Percentiles rank a stretch among this genome's conserved stretches.
Evolutionary conservation across 2,797 vertebrate genomes (phyloP).

Genomic region (Sebastes iracundus): DNA sequence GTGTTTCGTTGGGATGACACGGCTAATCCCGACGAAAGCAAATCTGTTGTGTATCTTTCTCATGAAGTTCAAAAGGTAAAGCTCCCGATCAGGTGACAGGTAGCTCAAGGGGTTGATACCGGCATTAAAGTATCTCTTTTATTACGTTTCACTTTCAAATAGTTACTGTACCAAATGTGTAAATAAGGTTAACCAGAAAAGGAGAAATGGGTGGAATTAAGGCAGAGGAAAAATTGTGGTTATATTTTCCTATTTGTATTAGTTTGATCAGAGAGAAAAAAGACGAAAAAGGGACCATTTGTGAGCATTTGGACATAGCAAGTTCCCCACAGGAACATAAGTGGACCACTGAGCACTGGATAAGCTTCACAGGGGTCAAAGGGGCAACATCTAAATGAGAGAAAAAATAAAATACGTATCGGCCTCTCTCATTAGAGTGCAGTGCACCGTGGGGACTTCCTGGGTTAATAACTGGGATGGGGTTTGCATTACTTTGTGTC

Average conservation of each 20-base stretch:
- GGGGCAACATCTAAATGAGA: conserved; percentile 72
- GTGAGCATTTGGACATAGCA: background rate
- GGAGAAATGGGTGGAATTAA: background rate
- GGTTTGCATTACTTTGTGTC: conserved; percentile 78
- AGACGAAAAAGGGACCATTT: background rate
- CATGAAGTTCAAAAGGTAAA: conserved; percentile 68
- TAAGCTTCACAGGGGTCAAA: conserved; percentile 67
- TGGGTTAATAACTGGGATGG: conserved; percentile 80
- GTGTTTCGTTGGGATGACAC: conserved; percentile 47
- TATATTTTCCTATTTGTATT: background rate
- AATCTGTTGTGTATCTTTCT: conserved; percentile 72
- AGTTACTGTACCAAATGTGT: conserved; percentile 6
- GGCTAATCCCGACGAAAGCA: conserved; percentile 51
- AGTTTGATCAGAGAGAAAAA: background rate
- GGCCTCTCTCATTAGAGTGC: conserved; percentile 82
- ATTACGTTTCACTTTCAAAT: conserved; percentile 51
- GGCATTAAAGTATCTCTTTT: conserved; percentile 31
- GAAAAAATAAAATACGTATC: conserved; percentile 74
- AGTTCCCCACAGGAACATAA: conserved; percentile 1
- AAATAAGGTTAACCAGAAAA: conserved; percentile 14
- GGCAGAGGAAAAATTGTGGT: background rate
- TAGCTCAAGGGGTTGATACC: conserved; percentile 26
- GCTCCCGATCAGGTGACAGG: conserved; percentile 40
- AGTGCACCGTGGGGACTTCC: conserved; percentile 77
- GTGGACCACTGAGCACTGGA: conserved; percentile 31